Base-by-base conservation (phyloP, 2,888 invertebrate genomes). In the Metacarcinus magister region DNA sequence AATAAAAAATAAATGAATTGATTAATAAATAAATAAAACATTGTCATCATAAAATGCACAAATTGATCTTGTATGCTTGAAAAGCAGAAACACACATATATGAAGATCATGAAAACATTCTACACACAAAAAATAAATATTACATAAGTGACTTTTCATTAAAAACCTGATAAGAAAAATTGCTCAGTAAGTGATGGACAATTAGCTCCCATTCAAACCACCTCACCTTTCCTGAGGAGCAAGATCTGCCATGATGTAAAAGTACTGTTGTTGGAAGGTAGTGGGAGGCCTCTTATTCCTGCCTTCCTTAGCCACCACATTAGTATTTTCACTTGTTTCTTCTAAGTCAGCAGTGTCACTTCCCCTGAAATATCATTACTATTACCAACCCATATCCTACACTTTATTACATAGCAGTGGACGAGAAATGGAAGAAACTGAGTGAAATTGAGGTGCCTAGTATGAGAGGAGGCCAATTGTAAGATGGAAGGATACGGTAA, bases 221-320 rank as follows among this genome's bases (percentile, higher is more conserved):
- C 7, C 48, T 92, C 5, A 91, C 91, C 48, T 48, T 28, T 92
- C 44, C 46, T 92, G 91, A 28, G 96, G 96, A 48, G 96, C 96
- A 3, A 96, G 60, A 60, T 96, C 96, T 48, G 96, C 95, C 96
- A 96, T 96, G 67, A 96, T 95, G 46, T 95, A 96, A 46, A 96
- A 95, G 90, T 96, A 93, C 60, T 95, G 92, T 23, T 89, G 95
- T n/a, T 95, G 54, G 19, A 54, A n/a, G 46, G 82, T 48, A 43
- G 43, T 82, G 39, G 43, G 16, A 43, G 39, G n/a, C 54, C 89
- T 23, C 32, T n/a, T 93, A 89, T 95, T 93, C 2, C n/a, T n/a
- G 7, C 8, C 43, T 43, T 32, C 92, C 87, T 92, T 92, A 5
- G 67, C 93, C 48, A 23, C 93, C 48, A 48, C 94, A 54, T 39